Conservation (phyloP, 2,888 invertebrate genomes). For the Dascillus cervinus region DNA sequence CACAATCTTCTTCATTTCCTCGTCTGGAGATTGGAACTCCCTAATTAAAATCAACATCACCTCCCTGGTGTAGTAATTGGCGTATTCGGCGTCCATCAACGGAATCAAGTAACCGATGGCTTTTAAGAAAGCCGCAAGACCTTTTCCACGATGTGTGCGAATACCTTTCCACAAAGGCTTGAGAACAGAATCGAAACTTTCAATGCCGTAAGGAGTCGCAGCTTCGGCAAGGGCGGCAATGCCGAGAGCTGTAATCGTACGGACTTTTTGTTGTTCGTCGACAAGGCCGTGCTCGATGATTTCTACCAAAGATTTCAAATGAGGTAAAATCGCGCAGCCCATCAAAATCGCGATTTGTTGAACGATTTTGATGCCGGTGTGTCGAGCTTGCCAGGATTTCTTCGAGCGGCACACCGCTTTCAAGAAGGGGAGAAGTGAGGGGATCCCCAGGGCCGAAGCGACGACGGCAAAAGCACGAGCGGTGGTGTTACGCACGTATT, state of each 20-base stretch:
- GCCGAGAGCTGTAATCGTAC: conserved; percentile 97
- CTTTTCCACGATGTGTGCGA: conserved; percentile 81
- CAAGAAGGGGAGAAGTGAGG: conserved; percentile 92
- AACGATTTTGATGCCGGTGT: conserved; percentile 99
- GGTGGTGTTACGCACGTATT: conserved; percentile 98
- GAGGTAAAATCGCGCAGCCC: conserved; percentile 99
- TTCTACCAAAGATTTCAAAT: conserved; percentile 95
- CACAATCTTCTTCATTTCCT: conserved; percentile 99
- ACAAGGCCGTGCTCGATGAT: conserved; percentile 98
- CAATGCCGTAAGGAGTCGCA: conserved; percentile 98
- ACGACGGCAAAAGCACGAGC: conserved; percentile 99
- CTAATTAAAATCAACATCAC: conserved; percentile 98
- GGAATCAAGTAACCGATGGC: conserved; percentile 99
- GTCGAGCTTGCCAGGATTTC: conserved; percentile 98
- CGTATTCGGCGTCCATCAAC: conserved; percentile 99
- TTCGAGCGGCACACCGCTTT: conserved; percentile 99
- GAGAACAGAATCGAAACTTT: conserved; percentile 98
- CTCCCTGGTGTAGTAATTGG: conserved; percentile 98
- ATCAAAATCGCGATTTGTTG: conserved; percentile 99
- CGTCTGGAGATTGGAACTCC: conserved; percentile 99
- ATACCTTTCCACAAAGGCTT: conserved; percentile 99
- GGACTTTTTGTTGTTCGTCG: conserved; percentile 98
- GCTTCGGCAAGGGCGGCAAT: conserved; percentile 98
- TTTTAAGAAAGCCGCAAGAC: conserved; percentile 97
- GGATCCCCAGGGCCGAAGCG: conserved; percentile 97